These are phyloP conservation scores for Scaptomyza pallida DNA, from an alignment of 1,140 invertebrate species.

Conservation along the genomic window DNA sequence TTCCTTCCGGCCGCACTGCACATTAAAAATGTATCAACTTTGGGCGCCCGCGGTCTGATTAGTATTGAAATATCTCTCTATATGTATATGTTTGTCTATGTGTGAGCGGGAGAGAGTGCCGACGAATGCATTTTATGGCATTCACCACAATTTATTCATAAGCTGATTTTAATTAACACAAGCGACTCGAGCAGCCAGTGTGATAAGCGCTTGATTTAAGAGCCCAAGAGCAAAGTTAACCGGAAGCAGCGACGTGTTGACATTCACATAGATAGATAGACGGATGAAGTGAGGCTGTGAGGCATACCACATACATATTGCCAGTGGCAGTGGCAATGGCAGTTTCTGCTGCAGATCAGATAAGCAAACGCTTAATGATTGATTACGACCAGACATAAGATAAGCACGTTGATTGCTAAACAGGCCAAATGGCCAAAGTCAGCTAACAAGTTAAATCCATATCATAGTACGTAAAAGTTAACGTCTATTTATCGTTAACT, in stretches of 20 bases:
- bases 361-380: conserved; percentile 60
- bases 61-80: conserved; percentile 73
- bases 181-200: conserved; percentile 33
- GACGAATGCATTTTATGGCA: conserved; percentile 63
- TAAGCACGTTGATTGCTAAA: conserved; percentile 58
- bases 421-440: too few species aligned
- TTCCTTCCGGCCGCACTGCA: conserved; percentile 72
- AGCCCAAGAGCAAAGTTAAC: conserved; percentile 26
- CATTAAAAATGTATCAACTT: conserved; percentile 73
- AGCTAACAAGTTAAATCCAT: conserved; percentile 12
- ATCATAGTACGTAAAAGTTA: conserved; percentile 36
- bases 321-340: not conserved
- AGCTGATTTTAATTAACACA: conserved; percentile 48
- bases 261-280: conserved; percentile 20
- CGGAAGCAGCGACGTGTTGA: conserved; percentile 58
- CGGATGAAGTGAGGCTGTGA: conserved; percentile 10
- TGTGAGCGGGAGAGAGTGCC: not conserved
- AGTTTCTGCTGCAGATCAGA: conserved; percentile 43
- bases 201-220: conserved; percentile 50
- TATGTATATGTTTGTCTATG: not conserved
- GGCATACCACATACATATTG: not conserved
- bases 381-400: conserved; percentile 60
- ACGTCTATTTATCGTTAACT: conserved; percentile 29
- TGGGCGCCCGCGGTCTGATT: conserved; percentile 58
- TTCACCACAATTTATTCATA: conserved; percentile 46